Conservation (phyloP, 2,113 vertebrate genomes). For the Nestor notabilis region DNA sequence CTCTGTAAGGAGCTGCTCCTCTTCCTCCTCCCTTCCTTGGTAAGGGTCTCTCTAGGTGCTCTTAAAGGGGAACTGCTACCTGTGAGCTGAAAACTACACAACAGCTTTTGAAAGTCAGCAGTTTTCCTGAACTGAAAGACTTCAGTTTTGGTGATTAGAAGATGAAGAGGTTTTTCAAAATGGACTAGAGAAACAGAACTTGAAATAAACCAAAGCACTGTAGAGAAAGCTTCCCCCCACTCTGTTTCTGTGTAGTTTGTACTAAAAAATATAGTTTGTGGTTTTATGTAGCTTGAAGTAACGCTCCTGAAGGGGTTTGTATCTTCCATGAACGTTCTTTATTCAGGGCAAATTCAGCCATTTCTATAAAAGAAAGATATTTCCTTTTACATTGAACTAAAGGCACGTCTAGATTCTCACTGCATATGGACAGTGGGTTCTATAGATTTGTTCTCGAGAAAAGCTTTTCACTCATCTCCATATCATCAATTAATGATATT, state of each 20-base stretch:
- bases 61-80: neutral
- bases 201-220: neutral
- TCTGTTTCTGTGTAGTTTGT: neutral
- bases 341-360: neutral
- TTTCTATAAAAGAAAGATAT: neutral
- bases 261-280: neutral
- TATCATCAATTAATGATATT: neutral
- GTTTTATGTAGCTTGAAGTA: neutral
- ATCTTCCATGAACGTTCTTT: neutral
- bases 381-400: neutral
- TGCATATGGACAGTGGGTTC: neutral
- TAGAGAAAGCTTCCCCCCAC: accelerated
- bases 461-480: neutral
- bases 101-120: neutral
- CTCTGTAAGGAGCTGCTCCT: neutral
- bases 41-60: neutral
- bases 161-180: neutral
- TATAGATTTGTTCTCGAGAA: neutral
- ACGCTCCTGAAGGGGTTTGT: accelerated
- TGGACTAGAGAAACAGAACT: neutral
- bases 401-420: neutral
- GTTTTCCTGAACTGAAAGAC: neutral
- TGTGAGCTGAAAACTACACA: neutral
- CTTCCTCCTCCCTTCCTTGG: neutral
- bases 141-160: neutral